Evolutionary conservation across 2,888 invertebrate species (phyloP), one percentile per base, ranked within the genome.

Genomic region (Pachliopta kotzebuea): DNA sequence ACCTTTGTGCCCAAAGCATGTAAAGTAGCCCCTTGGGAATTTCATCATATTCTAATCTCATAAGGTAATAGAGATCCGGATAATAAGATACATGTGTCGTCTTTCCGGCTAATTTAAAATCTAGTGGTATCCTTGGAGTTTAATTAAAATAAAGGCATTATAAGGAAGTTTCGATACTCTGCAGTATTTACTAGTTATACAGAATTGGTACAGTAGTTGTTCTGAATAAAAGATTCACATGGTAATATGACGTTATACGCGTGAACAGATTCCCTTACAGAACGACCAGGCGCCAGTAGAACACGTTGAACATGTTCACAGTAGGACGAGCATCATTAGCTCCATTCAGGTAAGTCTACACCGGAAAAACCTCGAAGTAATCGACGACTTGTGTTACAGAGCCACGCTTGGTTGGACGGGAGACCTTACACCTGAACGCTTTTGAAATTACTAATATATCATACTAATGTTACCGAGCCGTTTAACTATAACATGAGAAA

Each of bases 301-400:
- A 60, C 42, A 21, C 21, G 52, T 45, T 57, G 26, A 24, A 53
- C 60, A 60, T 24, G 53, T 60, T 53, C 53, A 37, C 53, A 60
- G 18, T 53, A 52, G 57, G 58, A 63, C 54, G 54, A 17, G 63
- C 63, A 56, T 56, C 60, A 56, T 64, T 64, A 56, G 42, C 37
- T 60, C 26, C 64, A 60, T 55, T 59, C 63, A 59, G 50, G 64
- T 64, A 64, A 60, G 53, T 52, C 64, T 60, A 64, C 56, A 64
- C 64, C 64, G 64, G 64, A 64, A 64, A 64, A 64, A 56, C 64
- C 64, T 64, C 64, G 64, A 56, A 56, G 56, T 59, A 55, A 56
- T n/a, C 64, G 55, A 56, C 56, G 60, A 56, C 60, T 64, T 64
- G 60, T 60, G 56, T 64, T 64, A 64, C 64, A 60, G 42, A 49